Evolutionary conservation across 1,140 invertebrate species (phyloP).

Genomic region (Aphis craccivora): DNA sequence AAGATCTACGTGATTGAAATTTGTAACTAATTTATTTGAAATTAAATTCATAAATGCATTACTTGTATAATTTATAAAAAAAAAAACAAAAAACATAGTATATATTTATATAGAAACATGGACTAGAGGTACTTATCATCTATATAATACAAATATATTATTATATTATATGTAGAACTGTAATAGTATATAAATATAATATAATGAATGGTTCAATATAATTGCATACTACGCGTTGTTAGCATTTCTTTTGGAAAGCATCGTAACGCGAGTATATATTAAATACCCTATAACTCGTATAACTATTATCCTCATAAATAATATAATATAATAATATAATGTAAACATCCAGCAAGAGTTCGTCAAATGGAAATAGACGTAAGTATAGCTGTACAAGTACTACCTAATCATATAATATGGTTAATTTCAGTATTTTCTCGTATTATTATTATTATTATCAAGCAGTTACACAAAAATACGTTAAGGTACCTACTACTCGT

Average conservation of each 20-base stretch:
- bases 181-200: too few species aligned
- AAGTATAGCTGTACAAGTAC: background rate
- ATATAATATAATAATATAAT: background rate
- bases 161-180: too few species aligned
- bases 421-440: background rate
- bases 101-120: too few species aligned
- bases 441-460: background rate
- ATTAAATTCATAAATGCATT: too few species aligned
- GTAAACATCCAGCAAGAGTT: background rate
- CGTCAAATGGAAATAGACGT: background rate
- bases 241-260: constrained; percentile 1
- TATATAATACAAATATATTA: too few species aligned
- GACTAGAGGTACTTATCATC: too few species aligned
- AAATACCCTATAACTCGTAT: background rate
- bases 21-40: too few species aligned
- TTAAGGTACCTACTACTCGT: background rate
- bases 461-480: background rate
- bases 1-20: too few species aligned
- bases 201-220: too few species aligned
- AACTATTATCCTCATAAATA: background rate
- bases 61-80: too few species aligned
- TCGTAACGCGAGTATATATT: background rate
- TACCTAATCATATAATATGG: background rate
- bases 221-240: background rate
- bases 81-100: too few species aligned